Base-by-base conservation (phyloP, 2,888 invertebrate genomes). In the Papilio elwesi region DNA sequence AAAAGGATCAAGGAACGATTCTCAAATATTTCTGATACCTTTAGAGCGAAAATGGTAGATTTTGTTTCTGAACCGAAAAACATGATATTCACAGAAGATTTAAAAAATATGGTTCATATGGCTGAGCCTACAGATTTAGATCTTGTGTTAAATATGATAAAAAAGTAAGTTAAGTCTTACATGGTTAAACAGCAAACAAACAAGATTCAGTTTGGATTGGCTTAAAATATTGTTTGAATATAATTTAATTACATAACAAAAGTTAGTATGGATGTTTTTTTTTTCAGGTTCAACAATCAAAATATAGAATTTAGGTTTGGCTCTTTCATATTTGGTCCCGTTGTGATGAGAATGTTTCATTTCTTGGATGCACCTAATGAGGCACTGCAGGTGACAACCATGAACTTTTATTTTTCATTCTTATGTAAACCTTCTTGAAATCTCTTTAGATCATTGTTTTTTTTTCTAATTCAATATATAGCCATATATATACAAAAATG, bases 11-110 rank as follows among this genome's bases (percentile, higher is more conserved):
- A 94, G 67, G 89, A 92, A 16, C 96, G 96, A 81, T 96, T 97
- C 85, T 78, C 87, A 2, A 94, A 94, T 81, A 94, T 96, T 77
- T 83, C 93, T 48, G 96, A 96, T 0, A 95, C 95, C 76, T 97
- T 97, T 85, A 94, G 94, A 73, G 79, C 85, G 0, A 97, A 97
- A 90, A 97, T 98, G 97, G 86, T 81, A 12, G 95, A 96, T 69
- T 96, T 95, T 84, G 89, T 95, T 0, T 78, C 87, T 5, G 90
- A 94, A 15, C 87, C 94, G 0, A 94, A 94, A 75, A 95, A 94
- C 78, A 95, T 97, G 95, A 95, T 98, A 76, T 98, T 97, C 82
- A 97, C 97, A 8, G 97, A 97, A 90, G 98, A 98, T 87, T 89
- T 98, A 12, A 97, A 97, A 86, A 97, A 96, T 83, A 96, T 97